Evolutionary conservation across 2,797 vertebrate genomes (phyloP).

Genomic region (Jordanella pulchra): DNA sequence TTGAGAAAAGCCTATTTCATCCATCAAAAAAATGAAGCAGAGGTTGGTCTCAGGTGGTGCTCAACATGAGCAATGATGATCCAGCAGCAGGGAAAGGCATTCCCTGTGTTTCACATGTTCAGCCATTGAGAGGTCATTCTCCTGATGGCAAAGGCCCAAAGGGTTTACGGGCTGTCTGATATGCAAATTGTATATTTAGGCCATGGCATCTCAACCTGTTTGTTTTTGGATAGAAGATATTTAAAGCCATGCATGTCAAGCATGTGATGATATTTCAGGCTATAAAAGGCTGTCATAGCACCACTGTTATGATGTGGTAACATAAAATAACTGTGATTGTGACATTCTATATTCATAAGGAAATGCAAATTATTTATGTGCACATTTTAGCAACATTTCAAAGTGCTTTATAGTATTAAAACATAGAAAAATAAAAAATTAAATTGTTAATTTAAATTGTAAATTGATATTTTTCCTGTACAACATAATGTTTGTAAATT

Average conservation of each 20-base stretch:
- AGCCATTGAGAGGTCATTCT: conserved; percentile 39
- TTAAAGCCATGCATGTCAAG: not conserved
- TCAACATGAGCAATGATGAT: conserved; percentile 38
- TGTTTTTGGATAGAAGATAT: not conserved
- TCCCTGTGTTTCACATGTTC: conserved; percentile 37
- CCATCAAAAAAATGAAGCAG: conserved; percentile 13
- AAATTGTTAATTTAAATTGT: no score
- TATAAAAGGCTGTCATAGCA: not conserved
- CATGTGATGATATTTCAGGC: not conserved
- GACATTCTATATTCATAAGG: not conserved
- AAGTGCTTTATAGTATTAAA: no score
- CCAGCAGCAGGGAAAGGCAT: conserved; percentile 23
- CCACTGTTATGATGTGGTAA: not conserved
- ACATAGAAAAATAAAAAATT: no score
- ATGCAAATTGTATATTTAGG: conserved; percentile 13
- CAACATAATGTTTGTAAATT: not conserved
- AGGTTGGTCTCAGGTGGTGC: conserved; percentile 53
- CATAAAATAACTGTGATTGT: not conserved
- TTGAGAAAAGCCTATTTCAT: conserved; percentile 40
- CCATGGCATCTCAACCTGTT: conserved; percentile 13
- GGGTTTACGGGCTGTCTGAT: conserved; percentile 9
- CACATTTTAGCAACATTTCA: no score
- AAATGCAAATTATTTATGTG: no score
- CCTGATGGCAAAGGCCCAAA: conserved; percentile 30
- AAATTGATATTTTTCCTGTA: not conserved